Conservation (phyloP, 30 jellyfish, hydroid and myxozoan genomes). For the Chrysaora quinquecirrha region DNA sequence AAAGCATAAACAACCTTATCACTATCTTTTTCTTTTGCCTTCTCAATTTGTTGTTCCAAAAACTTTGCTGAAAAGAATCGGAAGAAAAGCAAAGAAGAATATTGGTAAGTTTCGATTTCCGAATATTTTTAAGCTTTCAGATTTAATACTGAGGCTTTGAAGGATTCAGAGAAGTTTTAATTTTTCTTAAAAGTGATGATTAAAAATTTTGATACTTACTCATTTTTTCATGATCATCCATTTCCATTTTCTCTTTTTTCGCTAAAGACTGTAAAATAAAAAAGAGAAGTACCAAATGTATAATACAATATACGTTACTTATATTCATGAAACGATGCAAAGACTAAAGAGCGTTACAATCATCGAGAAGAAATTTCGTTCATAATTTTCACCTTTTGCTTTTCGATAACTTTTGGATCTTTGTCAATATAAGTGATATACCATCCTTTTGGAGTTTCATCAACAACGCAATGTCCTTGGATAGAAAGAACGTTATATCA, state of each 20-base stretch:
- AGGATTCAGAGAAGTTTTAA: too few relatives aligned
- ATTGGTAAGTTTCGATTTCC: too few relatives aligned
- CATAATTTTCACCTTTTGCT: constrained; percentile 71
- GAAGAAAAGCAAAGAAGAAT: background rate
- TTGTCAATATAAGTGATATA: constrained; percentile 87
- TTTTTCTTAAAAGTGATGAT: too few relatives aligned
- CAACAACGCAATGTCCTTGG: constrained; percentile 91
- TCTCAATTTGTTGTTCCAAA: constrained; percentile 85
- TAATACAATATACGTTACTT: background rate
- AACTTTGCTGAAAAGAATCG: constrained; percentile 57
- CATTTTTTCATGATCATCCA: constrained; percentile 94
- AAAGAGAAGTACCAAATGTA: background rate
- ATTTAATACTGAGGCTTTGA: too few relatives aligned
- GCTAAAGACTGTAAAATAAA: constrained; percentile 77
- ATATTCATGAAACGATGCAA: too few relatives aligned
- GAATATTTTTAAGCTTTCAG: too few relatives aligned
- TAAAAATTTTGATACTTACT: too few relatives aligned
- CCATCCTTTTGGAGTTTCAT: constrained; percentile 99
- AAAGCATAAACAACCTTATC: constrained; percentile 77
- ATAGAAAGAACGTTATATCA: background rate
- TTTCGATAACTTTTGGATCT: constrained; percentile 92
- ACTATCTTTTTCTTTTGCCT: constrained; percentile 68
- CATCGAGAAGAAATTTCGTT: background rate
- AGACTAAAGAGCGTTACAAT: too few relatives aligned
- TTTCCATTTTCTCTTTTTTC: constrained; percentile 79